phyloP scores from a whole-genome alignment of 2,113 vertebrate species.

The Gopherus flavomarginatus region DNA sequence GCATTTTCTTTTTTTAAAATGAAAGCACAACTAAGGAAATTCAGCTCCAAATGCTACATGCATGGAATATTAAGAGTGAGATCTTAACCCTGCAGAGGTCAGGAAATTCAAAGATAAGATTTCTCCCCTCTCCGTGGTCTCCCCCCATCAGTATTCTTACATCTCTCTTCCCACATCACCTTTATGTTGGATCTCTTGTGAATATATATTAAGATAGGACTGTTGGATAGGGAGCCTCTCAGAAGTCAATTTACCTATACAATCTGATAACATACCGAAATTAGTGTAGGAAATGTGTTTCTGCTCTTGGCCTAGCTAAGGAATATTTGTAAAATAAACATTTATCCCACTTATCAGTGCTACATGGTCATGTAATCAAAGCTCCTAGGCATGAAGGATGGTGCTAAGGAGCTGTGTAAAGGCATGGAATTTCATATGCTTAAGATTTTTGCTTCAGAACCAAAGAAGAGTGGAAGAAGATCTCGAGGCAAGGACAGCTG shows the following conservation, averaged over 20 bases:
- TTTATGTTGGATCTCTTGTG: slow-evolving; percentile 61
- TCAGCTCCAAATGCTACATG: not conserved
- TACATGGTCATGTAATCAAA: slow-evolving; percentile 52
- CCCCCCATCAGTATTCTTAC: not conserved
- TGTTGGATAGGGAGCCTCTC: slow-evolving; percentile 49
- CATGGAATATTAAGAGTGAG: not conserved
- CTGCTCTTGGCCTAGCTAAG: slow-evolving; percentile 24
- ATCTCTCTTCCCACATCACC: slow-evolving; percentile 15
- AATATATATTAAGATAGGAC: slow-evolving; percentile 65
- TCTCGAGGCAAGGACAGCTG: not conserved
- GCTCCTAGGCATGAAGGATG: slow-evolving; percentile 1
- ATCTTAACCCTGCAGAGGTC: not conserved
- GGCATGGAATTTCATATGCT: not conserved
- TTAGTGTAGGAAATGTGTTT: not conserved
- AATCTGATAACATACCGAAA: slow-evolving; percentile 57
- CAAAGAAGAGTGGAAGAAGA: not conserved
- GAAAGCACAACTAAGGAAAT: not conserved
- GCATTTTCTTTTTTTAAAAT: not conserved
- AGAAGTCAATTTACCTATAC: slow-evolving; percentile 59
- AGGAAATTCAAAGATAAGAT: slow-evolving; percentile 3
- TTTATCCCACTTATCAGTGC: not conserved
- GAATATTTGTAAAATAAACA: slow-evolving; percentile 54
- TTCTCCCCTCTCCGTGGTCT: slow-evolving; percentile 24
- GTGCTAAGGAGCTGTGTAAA: slow-evolving; percentile 31
- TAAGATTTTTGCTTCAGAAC: not conserved